Conservation (phyloP, 2,113 vertebrate species). For the Toxotes jaculatrix region DNA sequence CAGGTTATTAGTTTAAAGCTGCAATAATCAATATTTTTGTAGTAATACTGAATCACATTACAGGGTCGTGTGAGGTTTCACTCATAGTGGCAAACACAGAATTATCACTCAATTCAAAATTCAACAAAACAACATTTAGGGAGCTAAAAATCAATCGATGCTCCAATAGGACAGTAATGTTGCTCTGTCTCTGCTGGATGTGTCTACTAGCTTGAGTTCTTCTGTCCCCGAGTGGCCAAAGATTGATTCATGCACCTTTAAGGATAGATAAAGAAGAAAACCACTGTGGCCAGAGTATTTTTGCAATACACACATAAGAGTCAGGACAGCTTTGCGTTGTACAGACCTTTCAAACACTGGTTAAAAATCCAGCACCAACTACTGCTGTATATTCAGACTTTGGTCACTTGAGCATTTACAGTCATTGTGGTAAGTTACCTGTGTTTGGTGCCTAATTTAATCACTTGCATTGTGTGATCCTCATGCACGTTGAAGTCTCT, state of each 20-base stretch:
- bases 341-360: not conserved
- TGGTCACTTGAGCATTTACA: conserved; percentile 24
- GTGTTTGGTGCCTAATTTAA: conserved; percentile 44
- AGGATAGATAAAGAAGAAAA: not conserved
- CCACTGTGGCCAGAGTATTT: not conserved
- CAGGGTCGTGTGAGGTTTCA: not conserved
- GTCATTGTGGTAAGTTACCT: conserved; percentile 18
- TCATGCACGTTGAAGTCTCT: conserved; percentile 47
- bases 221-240: not conserved
- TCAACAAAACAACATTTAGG: not conserved
- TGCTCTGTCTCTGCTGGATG: not conserved
- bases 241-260: conserved; percentile 22
- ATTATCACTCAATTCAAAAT: not conserved
- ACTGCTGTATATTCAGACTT: conserved; percentile 24
- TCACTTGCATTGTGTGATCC: conserved; percentile 31
- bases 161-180: no score
- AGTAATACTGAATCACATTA: not conserved
- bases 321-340: not conserved
- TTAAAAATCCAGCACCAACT: not conserved
- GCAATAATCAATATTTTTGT: conserved; percentile 9
- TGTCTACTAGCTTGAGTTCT: not conserved
- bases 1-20: not conserved
- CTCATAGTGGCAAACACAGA: not conserved
- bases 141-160: not conserved
- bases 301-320: not conserved